phyloP scores from a whole-genome alignment of 1,140 invertebrate species.

The Eriosoma lanigerum region DNA sequence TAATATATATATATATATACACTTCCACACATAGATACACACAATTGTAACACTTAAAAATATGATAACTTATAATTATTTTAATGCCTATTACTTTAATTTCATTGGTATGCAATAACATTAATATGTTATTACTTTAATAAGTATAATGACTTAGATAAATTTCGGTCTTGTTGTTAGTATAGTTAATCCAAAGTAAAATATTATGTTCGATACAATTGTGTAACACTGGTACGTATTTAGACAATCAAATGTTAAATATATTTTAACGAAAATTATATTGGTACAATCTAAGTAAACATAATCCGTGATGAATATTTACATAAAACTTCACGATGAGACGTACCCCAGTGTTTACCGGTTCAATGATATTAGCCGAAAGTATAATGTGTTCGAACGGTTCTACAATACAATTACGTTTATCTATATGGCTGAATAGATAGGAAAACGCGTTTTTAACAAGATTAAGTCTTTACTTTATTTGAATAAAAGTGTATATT shows the following conservation, averaged over 20 bases:
- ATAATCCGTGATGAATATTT: neutral
- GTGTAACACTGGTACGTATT: neutral
- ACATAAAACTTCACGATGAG: constrained; percentile 18
- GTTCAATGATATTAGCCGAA: neutral
- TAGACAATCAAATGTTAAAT: neutral
- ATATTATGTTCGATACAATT: neutral
- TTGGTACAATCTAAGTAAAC: constrained; percentile 1
- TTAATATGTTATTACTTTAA: too few relatives aligned
- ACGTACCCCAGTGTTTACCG: too few relatives aligned
- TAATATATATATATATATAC: too few relatives aligned
- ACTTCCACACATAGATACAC: too few relatives aligned
- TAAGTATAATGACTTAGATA: too few relatives aligned
- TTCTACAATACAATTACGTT: neutral
- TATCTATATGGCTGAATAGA: neutral
- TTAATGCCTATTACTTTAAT: too few relatives aligned
- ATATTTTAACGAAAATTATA: neutral
- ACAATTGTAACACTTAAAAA: too few relatives aligned
- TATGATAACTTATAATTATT: too few relatives aligned
- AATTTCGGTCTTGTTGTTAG: too few relatives aligned
- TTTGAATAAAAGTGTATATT: too few relatives aligned
- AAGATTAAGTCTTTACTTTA: too few relatives aligned
- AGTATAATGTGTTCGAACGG: constrained; percentile 9
- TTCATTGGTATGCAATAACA: too few relatives aligned
- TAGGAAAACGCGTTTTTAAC: neutral
- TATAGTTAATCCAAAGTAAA: constrained; percentile 2